phyloP scores from a whole-genome alignment of 2,797 vertebrate genomes.

The Remorina albescens region DNA sequence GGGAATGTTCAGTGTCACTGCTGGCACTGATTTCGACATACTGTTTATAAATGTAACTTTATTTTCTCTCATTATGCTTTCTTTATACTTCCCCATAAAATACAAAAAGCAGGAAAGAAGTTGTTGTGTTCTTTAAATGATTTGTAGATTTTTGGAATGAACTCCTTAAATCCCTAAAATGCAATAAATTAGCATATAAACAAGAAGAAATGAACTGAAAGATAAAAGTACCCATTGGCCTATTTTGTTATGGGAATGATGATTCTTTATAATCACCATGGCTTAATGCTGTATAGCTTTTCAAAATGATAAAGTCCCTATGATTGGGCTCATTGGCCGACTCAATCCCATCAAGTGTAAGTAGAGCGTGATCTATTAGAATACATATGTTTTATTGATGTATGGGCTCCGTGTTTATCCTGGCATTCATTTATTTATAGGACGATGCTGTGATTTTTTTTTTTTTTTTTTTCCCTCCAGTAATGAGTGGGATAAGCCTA shows the following conservation, averaged over 20 bases:
- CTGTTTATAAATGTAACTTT: conserved; percentile 24
- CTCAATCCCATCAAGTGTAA: conserved; percentile 81
- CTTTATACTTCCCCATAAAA: conserved; percentile 21
- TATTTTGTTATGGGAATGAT: conserved; percentile 67
- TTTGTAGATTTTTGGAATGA: conserved; percentile 40
- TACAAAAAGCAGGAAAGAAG: conserved; percentile 19
- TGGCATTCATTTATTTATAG: conserved; percentile 85
- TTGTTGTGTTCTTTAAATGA: conserved; percentile 25
- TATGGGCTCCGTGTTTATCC: conserved; percentile 80
- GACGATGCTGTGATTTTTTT: conserved; percentile 79
- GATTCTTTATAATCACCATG: conserved; percentile 75
- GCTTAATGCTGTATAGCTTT: conserved; percentile 67
- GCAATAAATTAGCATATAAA: conserved; percentile 43
- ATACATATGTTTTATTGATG: conserved; percentile 86
- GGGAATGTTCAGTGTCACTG: background rate
- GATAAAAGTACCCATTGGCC: conserved; percentile 66
- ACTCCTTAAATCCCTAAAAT: conserved; percentile 31
- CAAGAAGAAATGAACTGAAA: conserved; percentile 14
- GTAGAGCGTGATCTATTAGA: conserved; percentile 84
- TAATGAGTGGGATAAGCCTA: conserved; percentile 85
- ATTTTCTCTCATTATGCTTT: conserved; percentile 1
- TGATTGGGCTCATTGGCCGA: conserved; percentile 77
- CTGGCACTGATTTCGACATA: conserved; percentile 33
- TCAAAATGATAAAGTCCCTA: conserved; percentile 68
- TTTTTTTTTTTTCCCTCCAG: conserved; percentile 74